Conservation (phyloP, 1,140 invertebrate species). For the Drosophila ambigua region DNA sequence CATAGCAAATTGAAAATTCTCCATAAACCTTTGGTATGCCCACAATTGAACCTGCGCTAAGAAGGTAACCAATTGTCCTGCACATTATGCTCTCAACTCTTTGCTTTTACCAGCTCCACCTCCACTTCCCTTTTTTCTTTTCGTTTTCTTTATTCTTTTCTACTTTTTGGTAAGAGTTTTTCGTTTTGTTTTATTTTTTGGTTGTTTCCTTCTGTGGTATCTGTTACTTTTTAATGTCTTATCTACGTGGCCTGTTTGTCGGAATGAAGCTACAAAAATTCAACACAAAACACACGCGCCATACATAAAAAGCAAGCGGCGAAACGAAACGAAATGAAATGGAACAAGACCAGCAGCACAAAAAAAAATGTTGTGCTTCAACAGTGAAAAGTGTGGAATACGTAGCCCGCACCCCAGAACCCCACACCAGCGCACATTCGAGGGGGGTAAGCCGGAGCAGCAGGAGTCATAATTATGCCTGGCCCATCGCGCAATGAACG, state of each 20-base stretch:
- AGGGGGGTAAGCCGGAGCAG: conserved; percentile 7
- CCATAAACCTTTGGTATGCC: conserved; percentile 32
- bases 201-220: conserved; percentile 32
- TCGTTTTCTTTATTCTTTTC: background rate
- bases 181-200: background rate
- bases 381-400: conserved; percentile 22
- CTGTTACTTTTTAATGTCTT: conserved; percentile 70
- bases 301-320: conserved; percentile 72
- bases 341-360: background rate
- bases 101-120: background rate
- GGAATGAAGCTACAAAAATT: conserved; percentile 72
- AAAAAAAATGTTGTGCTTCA: conserved; percentile 61
- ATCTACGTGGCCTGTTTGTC: conserved; percentile 63
- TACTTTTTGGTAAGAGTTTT: conserved; percentile 1
- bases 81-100: too few species aligned
- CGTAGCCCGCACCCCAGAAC: conserved; percentile 11
- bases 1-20: conserved; percentile 70
- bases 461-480: conserved; percentile 67
- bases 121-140: background rate
- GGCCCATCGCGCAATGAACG: conserved; percentile 58
- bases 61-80: conserved; percentile 22
- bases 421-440: background rate
- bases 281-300: conserved; percentile 71
- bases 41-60: background rate
- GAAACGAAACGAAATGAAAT: conserved; percentile 16